Evolutionary conservation across 2,888 invertebrate genomes (phyloP), one percentile per base, ranked within the genome.

Genomic region (Epirrita christyi): DNA sequence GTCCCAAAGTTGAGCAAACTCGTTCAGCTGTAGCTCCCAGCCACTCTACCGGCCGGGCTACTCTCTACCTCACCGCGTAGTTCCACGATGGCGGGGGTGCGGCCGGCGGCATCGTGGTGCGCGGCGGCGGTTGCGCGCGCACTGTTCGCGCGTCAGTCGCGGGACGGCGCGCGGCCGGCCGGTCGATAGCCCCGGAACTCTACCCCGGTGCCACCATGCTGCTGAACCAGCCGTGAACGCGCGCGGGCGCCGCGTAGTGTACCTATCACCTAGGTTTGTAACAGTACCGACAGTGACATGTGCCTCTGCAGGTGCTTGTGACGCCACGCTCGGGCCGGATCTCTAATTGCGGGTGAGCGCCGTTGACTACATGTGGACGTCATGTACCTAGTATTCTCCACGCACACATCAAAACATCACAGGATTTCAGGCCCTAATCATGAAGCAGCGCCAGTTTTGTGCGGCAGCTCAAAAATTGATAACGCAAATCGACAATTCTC

Each of bases 121-220:
- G 75, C 71, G 75, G 68, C 76, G 79, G 78, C 67, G 72, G 64
- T 62, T 83, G 91, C 90, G 91, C 89, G 90, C 90, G 89, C 89
- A 89, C 51, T 63, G 80, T 49, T 78, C 80, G 36, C 81, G 80
- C 85, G 84, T 83, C 89, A 86, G 86, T 85, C 86, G 85, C 83
- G 79, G 78, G 83, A 83, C 81, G 85, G 83, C 85, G 84, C 80
- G 83, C 84, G 84, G 80, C 83, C 89, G 85, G 86, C 88, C 81
- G 90, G 90, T 90, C 90, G 90, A 90, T 90, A 89, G 84, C 80
- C 78, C 81, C 80, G 73, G 75, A 71, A 73, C 78, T 73, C 81
- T 32, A 32, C 83, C n/a, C 78, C 38, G 38, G 38, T 8, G 14
- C 85, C 83, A 81, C 84, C 86, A 87, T 85, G 85, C 73, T 80